Base-by-base conservation (phyloP, 1,140 invertebrate species). In the Pantala flavescens region DNA sequence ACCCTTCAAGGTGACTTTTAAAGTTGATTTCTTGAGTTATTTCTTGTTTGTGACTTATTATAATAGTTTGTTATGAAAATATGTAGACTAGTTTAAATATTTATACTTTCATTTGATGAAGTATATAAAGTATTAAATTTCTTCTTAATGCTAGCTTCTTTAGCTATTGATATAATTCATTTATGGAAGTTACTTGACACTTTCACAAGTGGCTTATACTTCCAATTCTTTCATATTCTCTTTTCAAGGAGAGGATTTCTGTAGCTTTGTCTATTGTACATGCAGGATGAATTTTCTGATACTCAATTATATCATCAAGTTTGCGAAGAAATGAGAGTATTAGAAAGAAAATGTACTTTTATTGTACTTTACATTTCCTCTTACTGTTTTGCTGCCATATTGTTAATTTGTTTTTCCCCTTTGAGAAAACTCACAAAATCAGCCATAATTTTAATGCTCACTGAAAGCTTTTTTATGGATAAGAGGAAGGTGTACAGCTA, bases 71-170 rank as follows among this genome's bases (percentile, higher is more conserved):
- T 63, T 63, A 63, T 63, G n/a, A 63, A 63, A 63, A 63, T 16
- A 63, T 63, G 49, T 63, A 63, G 49, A 63, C 49, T 63, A 63
- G 49, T 63, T 63, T 63, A 63, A 63, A 63, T 63, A 63, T 63
- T 21, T 21, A 63, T 63, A 63, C 49, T 63, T 63, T 63, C 49
- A 63, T 63, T 63, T 63, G n/a, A 63, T 63, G 49, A 63, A 63
- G 49, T 63, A 63, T 63, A 19, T 63, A 63, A 63, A 63, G 49
- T 63, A 63, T 63, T 63, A 63, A 16, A 63, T 63, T 63, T 16
- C n/a, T 63, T 63, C 49, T 21, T 63, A 16, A 63, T 63, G 49
- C 49, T 63, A 63, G 49, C 49, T 12, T 63, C n/a, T 63, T 63
- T 36, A 19, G 49, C 49, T 63, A 36, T 21, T 63, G 49, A 63